A percentile compares a stretch with the other conserved stretches of the same genome.
Evolutionary conservation across 2,113 vertebrate genomes (phyloP).

Genomic region (Pedionomus torquatus): DNA sequence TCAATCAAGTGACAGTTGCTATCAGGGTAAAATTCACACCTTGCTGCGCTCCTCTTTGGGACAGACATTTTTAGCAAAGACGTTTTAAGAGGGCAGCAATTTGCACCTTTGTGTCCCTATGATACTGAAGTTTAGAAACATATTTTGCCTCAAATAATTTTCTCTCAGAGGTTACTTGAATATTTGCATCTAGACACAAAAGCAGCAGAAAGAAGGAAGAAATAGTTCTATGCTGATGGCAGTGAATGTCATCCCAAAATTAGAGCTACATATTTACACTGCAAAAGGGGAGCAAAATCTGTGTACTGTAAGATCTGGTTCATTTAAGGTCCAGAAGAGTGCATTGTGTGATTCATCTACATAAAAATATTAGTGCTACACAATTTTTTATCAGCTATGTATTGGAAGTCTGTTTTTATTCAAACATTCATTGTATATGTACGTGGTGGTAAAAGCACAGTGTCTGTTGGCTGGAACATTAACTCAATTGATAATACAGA

Average conservation of each 20-base stretch:
- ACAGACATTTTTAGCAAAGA: background rate
- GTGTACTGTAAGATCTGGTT: background rate
- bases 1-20: conserved; percentile 1
- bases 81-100: background rate
- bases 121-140: background rate
- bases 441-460: background rate
- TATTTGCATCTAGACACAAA: background rate
- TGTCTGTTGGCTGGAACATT: background rate
- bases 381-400: background rate
- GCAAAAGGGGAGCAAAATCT: background rate
- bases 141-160: background rate
- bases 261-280: background rate
- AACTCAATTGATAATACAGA: background rate
- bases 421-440: background rate
- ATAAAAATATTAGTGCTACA: background rate
- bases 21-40: conserved; percentile 25
- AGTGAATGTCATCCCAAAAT: background rate
- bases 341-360: accelerated
- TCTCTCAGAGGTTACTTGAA: background rate
- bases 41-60: background rate
- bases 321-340: background rate
- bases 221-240: accelerated
- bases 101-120: background rate
- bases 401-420: background rate
- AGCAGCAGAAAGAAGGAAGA: background rate